These are phyloP conservation scores for Lepus americanus DNA, from an alignment of 2,113 vertebrate species.

Conservation along the genomic window DNA sequence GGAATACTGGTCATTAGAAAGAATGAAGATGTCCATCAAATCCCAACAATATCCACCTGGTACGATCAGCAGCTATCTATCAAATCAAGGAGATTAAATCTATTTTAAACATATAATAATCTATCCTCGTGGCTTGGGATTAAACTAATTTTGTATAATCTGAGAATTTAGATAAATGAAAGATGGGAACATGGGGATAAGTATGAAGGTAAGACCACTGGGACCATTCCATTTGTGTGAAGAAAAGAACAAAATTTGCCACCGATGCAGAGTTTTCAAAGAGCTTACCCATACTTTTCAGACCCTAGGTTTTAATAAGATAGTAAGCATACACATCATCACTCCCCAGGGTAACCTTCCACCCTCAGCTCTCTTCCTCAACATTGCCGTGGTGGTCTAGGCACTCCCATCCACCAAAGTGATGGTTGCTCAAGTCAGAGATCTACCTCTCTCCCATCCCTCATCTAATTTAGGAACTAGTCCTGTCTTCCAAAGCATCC, in stretches of 20 bases:
- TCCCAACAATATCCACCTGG: background rate
- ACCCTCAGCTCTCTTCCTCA: background rate
- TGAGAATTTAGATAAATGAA: background rate
- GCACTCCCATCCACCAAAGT: background rate
- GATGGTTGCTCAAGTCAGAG: background rate
- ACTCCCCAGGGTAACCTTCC: background rate
- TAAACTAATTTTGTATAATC: conserved; percentile 54
- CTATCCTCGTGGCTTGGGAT: background rate
- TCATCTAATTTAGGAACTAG: background rate
- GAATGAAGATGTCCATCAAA: background rate
- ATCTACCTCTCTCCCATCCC: background rate
- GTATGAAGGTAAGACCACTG: background rate
- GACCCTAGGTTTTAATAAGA: background rate
- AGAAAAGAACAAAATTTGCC: conserved; percentile 24
- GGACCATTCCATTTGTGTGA: background rate
- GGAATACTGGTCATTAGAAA: background rate
- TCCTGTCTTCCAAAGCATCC: background rate
- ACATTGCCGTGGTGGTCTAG: background rate
- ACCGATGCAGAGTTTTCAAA: background rate
- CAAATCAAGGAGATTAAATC: conserved; percentile 36
- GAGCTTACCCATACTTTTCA: background rate
- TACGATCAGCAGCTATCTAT: background rate
- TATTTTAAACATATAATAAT: conserved; percentile 34
- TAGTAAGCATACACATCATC: background rate
- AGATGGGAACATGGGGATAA: background rate